These are phyloP conservation scores for Nymphicus hollandicus DNA, from an alignment of 2,113 vertebrate species.

Conservation along the genomic window DNA sequence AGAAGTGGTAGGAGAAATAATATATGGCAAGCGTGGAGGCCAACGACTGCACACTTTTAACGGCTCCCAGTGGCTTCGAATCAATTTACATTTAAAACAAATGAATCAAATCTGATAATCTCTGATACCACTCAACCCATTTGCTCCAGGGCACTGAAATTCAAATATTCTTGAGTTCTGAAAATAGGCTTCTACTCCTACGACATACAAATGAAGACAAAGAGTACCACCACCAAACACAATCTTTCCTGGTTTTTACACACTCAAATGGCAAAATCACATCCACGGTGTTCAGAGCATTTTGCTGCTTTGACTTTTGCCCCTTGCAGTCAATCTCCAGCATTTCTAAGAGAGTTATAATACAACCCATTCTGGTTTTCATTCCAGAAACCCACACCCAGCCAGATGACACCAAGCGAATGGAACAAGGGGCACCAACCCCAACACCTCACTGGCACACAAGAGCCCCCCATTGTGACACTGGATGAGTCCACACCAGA, in stretches of 20 bases:
- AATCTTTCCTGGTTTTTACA: neutral
- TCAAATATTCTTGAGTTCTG: constrained; percentile 40
- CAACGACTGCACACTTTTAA: neutral
- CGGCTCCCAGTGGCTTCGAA: constrained; percentile 47
- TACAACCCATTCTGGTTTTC: neutral
- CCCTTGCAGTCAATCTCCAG: neutral
- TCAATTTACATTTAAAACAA: constrained; percentile 69
- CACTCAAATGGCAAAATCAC: neutral
- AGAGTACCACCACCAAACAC: neutral
- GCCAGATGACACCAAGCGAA: accelerated
- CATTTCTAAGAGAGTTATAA: neutral
- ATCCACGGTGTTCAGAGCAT: accelerated
- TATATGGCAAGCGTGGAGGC: accelerated
- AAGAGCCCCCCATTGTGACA: neutral
- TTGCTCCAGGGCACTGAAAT: constrained; percentile 59
- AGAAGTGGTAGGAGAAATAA: neutral
- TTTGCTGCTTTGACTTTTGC: neutral
- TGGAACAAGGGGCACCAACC: neutral
- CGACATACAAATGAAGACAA: neutral
- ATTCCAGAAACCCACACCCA: neutral
- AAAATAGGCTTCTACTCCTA: neutral
- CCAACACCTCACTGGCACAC: accelerated
- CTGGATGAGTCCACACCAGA: neutral
- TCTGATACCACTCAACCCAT: constrained; percentile 58
- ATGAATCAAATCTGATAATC: constrained; percentile 67